phyloP scores from a whole-genome alignment of 2,113 vertebrate species.

The Leptocoma aspasia region DNA sequence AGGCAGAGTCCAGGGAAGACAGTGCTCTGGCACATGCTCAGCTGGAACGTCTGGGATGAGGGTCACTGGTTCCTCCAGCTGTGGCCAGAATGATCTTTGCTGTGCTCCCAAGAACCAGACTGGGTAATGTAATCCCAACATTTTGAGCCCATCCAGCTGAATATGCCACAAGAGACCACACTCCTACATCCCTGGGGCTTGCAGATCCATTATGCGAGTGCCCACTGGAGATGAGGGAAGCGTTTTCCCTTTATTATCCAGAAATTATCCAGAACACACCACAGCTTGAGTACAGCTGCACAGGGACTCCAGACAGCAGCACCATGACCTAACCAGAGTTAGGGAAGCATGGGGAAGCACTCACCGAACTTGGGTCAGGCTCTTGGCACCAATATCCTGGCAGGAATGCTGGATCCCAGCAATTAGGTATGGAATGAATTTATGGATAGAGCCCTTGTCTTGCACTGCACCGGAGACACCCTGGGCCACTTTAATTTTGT shows the following conservation, averaged over 20 bases:
- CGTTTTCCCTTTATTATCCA: too few relatives aligned
- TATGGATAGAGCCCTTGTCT: slow-evolving; percentile 98
- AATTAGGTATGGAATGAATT: slow-evolving; percentile 95
- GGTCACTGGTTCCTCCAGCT: not conserved
- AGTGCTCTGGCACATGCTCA: not conserved
- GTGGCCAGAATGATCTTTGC: not conserved
- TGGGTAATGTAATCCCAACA: not conserved
- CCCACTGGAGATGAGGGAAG: not conserved
- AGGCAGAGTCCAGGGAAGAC: not conserved
- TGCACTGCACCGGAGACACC: slow-evolving; percentile 95
- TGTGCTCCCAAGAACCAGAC: not conserved
- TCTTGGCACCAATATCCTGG: slow-evolving; percentile 96
- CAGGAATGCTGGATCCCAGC: slow-evolving; percentile 96
- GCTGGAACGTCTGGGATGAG: not conserved
- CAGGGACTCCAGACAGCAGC: not conserved
- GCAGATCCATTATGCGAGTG: not conserved
- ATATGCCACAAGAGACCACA: not conserved
- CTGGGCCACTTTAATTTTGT: slow-evolving; percentile 98
- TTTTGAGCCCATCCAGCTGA: not conserved
- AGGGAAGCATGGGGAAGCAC: not conserved
- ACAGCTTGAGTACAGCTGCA: not conserved
- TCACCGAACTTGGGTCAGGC: slow-evolving; percentile 93
- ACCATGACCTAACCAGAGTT: not conserved
- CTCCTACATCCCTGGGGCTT: not conserved
- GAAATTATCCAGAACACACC: not conserved